Conservation (phyloP, 2,113 vertebrate genomes). For the Cheirogaleus medius region DNA sequence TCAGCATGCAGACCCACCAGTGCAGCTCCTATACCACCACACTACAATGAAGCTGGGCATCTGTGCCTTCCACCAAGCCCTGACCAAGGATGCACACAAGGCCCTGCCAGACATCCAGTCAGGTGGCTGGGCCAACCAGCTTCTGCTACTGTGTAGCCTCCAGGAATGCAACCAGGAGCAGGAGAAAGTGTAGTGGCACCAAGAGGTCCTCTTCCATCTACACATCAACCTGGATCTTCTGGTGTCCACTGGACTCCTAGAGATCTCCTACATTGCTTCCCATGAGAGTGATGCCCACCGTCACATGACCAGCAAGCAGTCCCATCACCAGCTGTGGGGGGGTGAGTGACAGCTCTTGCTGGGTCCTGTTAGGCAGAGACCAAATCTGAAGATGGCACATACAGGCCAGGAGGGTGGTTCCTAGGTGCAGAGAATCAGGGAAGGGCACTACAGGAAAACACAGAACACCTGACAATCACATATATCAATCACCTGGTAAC, state of each 20-base stretch:
- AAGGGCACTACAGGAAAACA: too few relatives aligned
- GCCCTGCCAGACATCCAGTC: conserved; percentile 95
- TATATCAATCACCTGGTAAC: too few relatives aligned
- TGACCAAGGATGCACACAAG: conserved; percentile 95
- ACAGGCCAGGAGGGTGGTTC: too few relatives aligned
- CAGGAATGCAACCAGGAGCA: conserved; percentile 95
- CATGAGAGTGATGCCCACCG: conserved; percentile 93
- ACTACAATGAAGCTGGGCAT: conserved; percentile 96
- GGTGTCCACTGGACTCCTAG: conserved; percentile 94
- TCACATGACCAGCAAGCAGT: conserved; percentile 97
- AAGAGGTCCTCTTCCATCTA: conserved; percentile 95
- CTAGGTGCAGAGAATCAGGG: too few relatives aligned
- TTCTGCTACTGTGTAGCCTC: conserved; percentile 94
- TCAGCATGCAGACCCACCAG: conserved; percentile 93
- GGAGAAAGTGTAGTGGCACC: conserved; percentile 94
- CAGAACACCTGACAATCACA: too few relatives aligned
- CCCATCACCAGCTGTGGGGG: conserved; percentile 94
- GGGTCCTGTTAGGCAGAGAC: conserved; percentile 68
- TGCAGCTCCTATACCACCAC: conserved; percentile 96
- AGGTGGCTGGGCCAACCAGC: conserved; percentile 93
- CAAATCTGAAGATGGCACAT: too few relatives aligned
- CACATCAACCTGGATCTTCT: conserved; percentile 95
- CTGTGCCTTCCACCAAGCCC: conserved; percentile 94
- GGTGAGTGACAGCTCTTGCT: conserved; percentile 93
- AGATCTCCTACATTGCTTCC: conserved; percentile 96